A percentile compares a stretch with the other conserved stretches of the same genome.
These are phyloP conservation scores for Thymelicus acteon DNA, from an alignment of 2,888 invertebrate species.

Conservation along the genomic window DNA sequence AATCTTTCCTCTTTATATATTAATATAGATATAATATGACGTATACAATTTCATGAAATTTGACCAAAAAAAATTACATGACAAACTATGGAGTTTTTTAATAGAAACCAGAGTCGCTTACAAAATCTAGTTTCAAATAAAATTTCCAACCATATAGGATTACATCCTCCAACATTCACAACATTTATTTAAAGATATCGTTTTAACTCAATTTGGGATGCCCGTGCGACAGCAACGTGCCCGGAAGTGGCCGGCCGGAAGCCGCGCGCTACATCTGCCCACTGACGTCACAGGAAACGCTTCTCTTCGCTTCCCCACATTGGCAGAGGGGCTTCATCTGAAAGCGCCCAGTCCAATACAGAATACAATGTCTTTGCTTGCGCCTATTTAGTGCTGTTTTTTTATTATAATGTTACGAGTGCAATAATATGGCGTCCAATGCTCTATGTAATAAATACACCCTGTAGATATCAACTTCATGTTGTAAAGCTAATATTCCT, in stretches of 20 bases:
- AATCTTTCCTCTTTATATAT: no score
- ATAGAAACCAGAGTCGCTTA: background rate
- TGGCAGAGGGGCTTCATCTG: conserved; percentile 1
- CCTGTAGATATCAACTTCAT: no score
- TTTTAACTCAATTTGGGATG: conserved; percentile 2
- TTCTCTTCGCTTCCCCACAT: conserved; percentile 47
- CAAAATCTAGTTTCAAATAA: background rate
- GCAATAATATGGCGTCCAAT: no score
- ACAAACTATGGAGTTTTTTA: no score
- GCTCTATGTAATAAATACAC: no score
- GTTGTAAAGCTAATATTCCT: no score
- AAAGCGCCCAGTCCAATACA: background rate
- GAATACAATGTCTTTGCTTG: background rate
- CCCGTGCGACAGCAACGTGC: conserved; percentile 36
- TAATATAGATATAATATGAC: no score
- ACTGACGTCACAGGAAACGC: conserved; percentile 61
- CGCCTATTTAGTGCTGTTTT: background rate
- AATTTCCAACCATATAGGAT: no score
- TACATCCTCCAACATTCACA: background rate
- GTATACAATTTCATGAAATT: no score
- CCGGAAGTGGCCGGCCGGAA: conserved; percentile 56
- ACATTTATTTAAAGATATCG: conserved; percentile 2
- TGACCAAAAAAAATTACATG: no score
- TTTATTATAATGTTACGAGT: background rate
- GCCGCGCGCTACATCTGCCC: conserved; percentile 63